Evolutionary conservation across 2,797 vertebrate species (phyloP), one percentile per base, ranked within the genome.

Genomic region (Melanotaenia parkinsoni): DNA sequence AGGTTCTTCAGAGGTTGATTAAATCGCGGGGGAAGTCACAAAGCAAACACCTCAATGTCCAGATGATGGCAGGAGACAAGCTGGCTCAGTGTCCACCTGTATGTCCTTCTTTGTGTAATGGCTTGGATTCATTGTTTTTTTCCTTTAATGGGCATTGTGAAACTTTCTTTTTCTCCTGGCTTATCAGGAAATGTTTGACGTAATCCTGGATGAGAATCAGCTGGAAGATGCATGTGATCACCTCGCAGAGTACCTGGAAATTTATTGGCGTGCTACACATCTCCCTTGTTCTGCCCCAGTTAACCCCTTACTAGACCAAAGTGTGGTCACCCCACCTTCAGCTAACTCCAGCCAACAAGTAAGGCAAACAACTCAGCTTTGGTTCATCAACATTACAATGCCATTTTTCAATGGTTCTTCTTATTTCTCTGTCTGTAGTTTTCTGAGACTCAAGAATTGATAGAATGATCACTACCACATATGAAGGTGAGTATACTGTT

Each of bases 11-110:
- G 90, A 91, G 97, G 74, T 94, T 98, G 79, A 96, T 98, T 86
- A 98, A 98, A 81, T 98, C 97, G 85, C 94, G 97, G 12, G 97
- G 97, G 40, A 99, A 99, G 90, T 98, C 97, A 0, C 97, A 98
- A 86, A 96, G 97, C 93, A 99, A 99, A 90, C 97, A 98, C 74
- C 96, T 98, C 72, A 99, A 98, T 0, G 97, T 99, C 70, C 97
- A 99, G 91, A 97, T 98, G 96, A 98, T 99, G 96, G 97, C 97
- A 0, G 97, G 97, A 0, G 97, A 99, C 90, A 99, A 98, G 77
- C 92, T 99, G 56, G 95, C 97, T 61, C 97, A 98, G 90, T 99
- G 97, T 83, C 97, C 97, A 24, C 96, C 96, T 12, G 97, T 99
- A 90, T 0, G 91, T 86, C 63, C 3, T 12, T 18, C 45, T 30